Conservation (phyloP, 2,113 vertebrate genomes). For the Corythaixoides concolor region DNA sequence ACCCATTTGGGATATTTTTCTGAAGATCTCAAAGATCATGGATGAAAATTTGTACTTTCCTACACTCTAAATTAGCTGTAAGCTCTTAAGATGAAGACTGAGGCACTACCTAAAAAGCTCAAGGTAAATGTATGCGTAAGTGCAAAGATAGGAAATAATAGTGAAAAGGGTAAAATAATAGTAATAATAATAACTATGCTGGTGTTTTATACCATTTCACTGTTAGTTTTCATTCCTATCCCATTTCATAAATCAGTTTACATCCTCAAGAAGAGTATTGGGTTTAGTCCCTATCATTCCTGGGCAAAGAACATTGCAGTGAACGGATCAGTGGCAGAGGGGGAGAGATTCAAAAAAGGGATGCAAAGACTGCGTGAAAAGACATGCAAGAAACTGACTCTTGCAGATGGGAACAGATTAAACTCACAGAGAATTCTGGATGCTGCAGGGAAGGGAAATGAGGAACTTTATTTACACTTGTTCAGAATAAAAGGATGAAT, state of each 20-base stretch:
- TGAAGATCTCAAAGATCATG: background rate
- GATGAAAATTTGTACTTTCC: background rate
- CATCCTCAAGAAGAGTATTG: background rate
- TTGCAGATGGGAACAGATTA: slow-evolving; percentile 3
- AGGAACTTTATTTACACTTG: slow-evolving; percentile 34
- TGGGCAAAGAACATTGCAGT: background rate
- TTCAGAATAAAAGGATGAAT: slow-evolving; percentile 7
- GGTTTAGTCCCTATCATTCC: background rate
- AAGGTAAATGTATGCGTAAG: background rate
- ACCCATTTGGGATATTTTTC: background rate
- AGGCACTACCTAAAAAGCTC: background rate
- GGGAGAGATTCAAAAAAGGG: background rate
- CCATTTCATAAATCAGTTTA: background rate
- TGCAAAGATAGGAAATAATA: background rate
- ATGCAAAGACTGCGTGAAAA: background rate
- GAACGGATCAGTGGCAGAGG: background rate
- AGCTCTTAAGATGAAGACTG: background rate
- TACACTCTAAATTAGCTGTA: background rate
- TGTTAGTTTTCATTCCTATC: background rate
- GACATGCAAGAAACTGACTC: background rate
- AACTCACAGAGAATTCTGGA: background rate
- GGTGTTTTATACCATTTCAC: background rate
- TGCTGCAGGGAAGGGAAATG: background rate
- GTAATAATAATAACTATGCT: background rate
- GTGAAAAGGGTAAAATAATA: background rate